Evolutionary conservation across 2,113 vertebrate species (phyloP), one percentile per base, ranked within the genome.

Genomic region (Hippocampus barbouri): DNA sequence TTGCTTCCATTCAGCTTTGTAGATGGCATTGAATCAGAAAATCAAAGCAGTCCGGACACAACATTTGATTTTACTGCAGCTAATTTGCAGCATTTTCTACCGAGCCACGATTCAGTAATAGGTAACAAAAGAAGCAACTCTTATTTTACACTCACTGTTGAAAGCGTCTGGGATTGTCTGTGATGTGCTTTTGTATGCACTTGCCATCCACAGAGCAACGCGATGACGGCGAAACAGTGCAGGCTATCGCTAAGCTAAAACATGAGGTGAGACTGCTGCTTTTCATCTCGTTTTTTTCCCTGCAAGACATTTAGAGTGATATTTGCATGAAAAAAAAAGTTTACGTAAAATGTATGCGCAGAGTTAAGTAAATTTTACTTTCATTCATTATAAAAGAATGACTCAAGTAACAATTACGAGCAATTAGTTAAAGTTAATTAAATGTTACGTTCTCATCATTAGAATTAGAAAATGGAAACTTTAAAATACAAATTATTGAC

Each of bases 21-120:
- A 47, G 92, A 93, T 0, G 92, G 91, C 14, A 90, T 90, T 0
- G 93, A 94, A 80, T 81, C 91, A 18, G 92, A 93, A 40, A 87
- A 76, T 66, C 88, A 71, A 68, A 74, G 73, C 6, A 43, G 75
- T 16, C 81, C 79, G 0, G 70, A 76, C 14, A 89, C 75, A 2
- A 91, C 77, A 71, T 94, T 93, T 79, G 91, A 94, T 68, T 94
- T 93, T 61, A 87, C 83, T 71, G 75, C 84, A 61, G 84, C 69
- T 8, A 47, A 74, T 2, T 74, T 83, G 41, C 85, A 75, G 4
- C 87, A 73, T n/a, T 81, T 77, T 1, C 68, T 74, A 2, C 45
- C 81, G 5, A 83, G 85, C 61, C 82, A 86, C 3, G 75, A 62
- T 14, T 76, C 85, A 72, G 71, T 2, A 9, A 18, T 69, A 85